phyloP scores from a whole-genome alignment of 37 sponge, comb jelly and placozoan genomes.

The Tethya wilhelma region DNA sequence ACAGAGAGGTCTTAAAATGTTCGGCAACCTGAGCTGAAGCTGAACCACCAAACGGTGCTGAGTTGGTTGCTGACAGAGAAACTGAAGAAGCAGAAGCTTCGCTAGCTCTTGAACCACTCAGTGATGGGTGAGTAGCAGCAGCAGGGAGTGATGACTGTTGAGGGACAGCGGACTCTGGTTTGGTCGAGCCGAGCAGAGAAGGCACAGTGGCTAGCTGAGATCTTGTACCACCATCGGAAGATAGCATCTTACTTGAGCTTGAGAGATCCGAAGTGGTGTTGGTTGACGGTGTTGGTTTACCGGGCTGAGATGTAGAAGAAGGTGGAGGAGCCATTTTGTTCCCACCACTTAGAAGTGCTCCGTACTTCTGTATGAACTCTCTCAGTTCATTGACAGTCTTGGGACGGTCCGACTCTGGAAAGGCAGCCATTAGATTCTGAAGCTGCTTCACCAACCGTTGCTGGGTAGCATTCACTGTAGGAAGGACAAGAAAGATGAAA shows the following conservation, averaged over 20 bases:
- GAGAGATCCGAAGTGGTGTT: neutral
- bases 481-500: neutral
- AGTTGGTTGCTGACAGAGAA: neutral
- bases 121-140: neutral
- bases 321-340: neutral
- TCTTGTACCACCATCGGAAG: neutral
- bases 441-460: constrained; percentile 32
- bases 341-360: neutral
- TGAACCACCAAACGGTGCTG: neutral
- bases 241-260: no score
- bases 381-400: constrained; percentile 35
- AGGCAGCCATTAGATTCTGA: constrained; percentile 30
- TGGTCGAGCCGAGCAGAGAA: neutral
- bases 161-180: neutral
- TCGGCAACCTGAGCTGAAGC: neutral
- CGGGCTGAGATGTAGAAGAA: neutral
- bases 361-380: constrained; percentile 40
- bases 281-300: neutral
- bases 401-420: constrained; percentile 51
- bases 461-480: neutral
- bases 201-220: neutral
- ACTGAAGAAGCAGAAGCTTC: neutral
- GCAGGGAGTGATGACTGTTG: neutral
- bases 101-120: neutral
- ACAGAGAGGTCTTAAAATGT: neutral